These are phyloP conservation scores for Ormyrus thymus DNA, from an alignment of 2,888 invertebrate species.

Conservation along the genomic window DNA sequence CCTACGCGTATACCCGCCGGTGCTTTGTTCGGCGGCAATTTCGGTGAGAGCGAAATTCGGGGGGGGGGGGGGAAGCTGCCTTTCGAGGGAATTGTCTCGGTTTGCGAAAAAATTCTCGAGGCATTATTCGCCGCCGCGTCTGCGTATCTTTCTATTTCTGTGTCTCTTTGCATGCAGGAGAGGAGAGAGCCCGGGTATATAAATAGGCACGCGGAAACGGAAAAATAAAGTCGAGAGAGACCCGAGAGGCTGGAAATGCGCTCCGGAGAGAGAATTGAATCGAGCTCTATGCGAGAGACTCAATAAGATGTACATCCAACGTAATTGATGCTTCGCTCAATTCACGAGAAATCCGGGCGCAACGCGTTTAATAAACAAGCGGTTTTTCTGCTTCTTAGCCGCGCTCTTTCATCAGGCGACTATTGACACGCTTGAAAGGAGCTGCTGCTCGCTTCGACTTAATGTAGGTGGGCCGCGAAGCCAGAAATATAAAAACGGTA, in stretches of 20 bases:
- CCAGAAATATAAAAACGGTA: constrained; percentile 23
- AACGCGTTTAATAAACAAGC: background rate
- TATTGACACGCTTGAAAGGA: no score
- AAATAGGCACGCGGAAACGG: constrained; percentile 31
- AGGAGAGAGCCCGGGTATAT: constrained; percentile 38
- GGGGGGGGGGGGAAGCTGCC: no score
- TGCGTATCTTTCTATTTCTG: constrained; percentile 37
- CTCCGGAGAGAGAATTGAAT: constrained; percentile 23
- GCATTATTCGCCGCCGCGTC: constrained; percentile 16
- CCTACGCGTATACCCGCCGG: background rate
- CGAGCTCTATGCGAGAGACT: constrained; percentile 37
- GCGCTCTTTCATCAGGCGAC: no score
- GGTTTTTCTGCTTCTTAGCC: no score
- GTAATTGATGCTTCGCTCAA: constrained; percentile 39
- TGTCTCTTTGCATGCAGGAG: constrained; percentile 32
- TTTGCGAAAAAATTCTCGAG: constrained; percentile 6
- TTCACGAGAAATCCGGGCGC: constrained; percentile 15
- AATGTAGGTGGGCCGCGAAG: background rate
- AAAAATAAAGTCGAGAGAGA: constrained; percentile 32
- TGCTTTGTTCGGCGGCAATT: no score
- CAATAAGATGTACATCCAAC: constrained; percentile 6
- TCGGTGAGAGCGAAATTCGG: no score
- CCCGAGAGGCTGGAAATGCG: constrained; percentile 35
- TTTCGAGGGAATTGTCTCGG: no score
- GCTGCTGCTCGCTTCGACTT: no score